A percentile compares a stretch with the other conserved stretches of the same genome.
These are phyloP conservation scores for Arrhopalites spinosus DNA, from an alignment of 2,888 invertebrate genomes.

Conservation along the genomic window DNA sequence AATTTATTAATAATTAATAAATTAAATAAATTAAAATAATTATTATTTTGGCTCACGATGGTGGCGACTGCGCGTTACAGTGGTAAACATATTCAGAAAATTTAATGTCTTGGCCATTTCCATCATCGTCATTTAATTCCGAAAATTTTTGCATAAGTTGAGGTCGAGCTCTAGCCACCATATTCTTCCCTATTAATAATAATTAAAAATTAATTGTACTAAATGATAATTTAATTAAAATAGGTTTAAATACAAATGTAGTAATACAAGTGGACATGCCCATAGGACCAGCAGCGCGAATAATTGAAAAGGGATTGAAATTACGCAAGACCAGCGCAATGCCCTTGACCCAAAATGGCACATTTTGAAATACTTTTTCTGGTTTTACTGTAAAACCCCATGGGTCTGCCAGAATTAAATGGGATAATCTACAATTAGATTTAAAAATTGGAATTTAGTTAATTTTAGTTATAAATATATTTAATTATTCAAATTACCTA, in stretches of 20 bases:
- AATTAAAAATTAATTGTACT: background rate
- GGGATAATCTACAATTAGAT: conserved; percentile 69
- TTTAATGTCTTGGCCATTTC: conserved; percentile 70
- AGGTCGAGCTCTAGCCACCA: conserved; percentile 39
- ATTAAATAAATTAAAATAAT: background rate
- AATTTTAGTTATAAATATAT: background rate
- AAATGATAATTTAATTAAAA: too few relatives aligned
- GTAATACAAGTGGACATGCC: conserved; percentile 66
- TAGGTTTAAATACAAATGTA: background rate
- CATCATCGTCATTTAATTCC: conserved; percentile 71
- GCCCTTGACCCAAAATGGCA: conserved; percentile 78
- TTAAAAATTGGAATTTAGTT: too few relatives aligned
- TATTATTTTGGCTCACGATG: conserved; percentile 67
- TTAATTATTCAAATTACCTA: background rate
- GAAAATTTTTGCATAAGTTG: conserved; percentile 76
- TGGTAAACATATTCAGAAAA: conserved; percentile 89
- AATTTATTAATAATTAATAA: background rate
- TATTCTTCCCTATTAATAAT: conserved; percentile 13
- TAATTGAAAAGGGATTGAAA: conserved; percentile 88
- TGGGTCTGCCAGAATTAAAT: conserved; percentile 92
- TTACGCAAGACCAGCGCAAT: conserved; percentile 71
- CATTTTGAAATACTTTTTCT: conserved; percentile 69
- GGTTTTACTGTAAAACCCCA: conserved; percentile 69
- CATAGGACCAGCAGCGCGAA: conserved; percentile 84
- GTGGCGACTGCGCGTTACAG: conserved; percentile 90